These are phyloP conservation scores for Pentamera pediparva DNA, from an alignment of 53 echinoderm and acorn worm genomes.

Conservation along the genomic window DNA sequence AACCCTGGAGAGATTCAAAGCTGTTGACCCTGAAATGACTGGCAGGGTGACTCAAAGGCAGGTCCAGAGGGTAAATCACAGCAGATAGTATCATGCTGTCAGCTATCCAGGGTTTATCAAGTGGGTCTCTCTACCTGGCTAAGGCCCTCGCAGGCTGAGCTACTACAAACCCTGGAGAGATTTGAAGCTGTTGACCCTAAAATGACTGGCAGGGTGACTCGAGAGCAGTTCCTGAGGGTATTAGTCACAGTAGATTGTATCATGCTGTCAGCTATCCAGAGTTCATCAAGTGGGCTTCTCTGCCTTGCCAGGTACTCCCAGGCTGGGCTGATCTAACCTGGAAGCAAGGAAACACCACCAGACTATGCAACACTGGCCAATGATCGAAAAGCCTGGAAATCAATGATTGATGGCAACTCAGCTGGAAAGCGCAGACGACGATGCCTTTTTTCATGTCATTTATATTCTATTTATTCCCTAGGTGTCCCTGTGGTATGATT, in stretches of 20 bases:
- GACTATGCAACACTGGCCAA: no score
- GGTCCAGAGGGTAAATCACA: conserved; percentile 78
- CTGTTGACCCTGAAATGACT: conserved; percentile 46
- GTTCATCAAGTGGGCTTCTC: no score
- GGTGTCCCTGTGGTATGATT: conserved; percentile 79
- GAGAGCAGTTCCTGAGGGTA: conserved; percentile 85
- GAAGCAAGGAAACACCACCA: no score
- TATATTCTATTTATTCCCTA: conserved; percentile 5
- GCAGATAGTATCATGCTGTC: no score
- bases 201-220: conserved; percentile 58
- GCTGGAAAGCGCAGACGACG: background rate
- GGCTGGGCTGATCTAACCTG: no score
- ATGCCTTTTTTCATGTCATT: background rate
- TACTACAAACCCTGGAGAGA: conserved; percentile 62
- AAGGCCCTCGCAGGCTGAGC: conserved; percentile 73
- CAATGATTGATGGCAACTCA: background rate
- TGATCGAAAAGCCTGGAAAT: no score
- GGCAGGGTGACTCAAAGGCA: conserved; percentile 76
- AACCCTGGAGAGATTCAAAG: conserved; percentile 59
- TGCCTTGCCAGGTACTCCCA: no score
- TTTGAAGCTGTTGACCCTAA: conserved; percentile 58
- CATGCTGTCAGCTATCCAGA: no score
- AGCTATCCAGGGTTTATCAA: no score
- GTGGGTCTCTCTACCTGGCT: no score
- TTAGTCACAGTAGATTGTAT: no score